Conservation (phyloP, 2,888 invertebrate genomes). For the Salticus scenicus region DNA sequence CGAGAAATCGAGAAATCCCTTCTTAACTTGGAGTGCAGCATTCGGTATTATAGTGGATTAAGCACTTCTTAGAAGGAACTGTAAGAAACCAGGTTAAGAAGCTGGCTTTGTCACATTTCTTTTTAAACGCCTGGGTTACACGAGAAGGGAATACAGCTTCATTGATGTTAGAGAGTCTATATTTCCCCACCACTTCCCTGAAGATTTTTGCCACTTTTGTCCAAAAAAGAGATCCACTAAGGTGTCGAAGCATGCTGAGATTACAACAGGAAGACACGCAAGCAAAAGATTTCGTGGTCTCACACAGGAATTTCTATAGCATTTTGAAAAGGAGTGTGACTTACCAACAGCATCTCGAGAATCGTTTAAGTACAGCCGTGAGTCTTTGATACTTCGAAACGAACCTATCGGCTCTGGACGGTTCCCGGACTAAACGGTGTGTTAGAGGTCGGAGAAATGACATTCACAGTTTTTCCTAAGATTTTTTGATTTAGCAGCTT, state of each 20-base stretch:
- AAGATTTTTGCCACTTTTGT: constrained; percentile 11
- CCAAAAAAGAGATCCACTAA: not conserved
- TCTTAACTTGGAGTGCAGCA: constrained; percentile 38
- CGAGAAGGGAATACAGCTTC: not conserved
- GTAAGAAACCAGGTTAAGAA: constrained; percentile 58
- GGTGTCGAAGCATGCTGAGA: not conserved
- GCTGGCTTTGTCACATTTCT: constrained; percentile 19
- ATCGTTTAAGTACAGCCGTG: too few relatives aligned
- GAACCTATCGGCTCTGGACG: too few relatives aligned
- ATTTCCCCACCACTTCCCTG: constrained; percentile 5
- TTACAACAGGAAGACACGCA: not conserved
- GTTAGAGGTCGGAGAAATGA: too few relatives aligned
- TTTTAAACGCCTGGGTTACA: constrained; percentile 2
- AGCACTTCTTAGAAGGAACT: constrained; percentile 33
- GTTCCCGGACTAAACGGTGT: too few relatives aligned
- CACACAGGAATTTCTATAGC: not conserved
- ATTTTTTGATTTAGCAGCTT: too few relatives aligned
- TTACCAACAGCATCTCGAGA: not conserved
- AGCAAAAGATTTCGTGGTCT: not conserved
- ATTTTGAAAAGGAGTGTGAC: not conserved
- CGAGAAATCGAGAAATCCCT: constrained; percentile 52
- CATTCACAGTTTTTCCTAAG: too few relatives aligned
- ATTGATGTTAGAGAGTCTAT: not conserved
- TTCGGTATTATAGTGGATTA: constrained; percentile 49
- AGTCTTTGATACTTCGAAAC: too few relatives aligned